These are phyloP conservation scores for Plemyria rubiginata DNA, from an alignment of 2,888 invertebrate species.

Conservation along the genomic window DNA sequence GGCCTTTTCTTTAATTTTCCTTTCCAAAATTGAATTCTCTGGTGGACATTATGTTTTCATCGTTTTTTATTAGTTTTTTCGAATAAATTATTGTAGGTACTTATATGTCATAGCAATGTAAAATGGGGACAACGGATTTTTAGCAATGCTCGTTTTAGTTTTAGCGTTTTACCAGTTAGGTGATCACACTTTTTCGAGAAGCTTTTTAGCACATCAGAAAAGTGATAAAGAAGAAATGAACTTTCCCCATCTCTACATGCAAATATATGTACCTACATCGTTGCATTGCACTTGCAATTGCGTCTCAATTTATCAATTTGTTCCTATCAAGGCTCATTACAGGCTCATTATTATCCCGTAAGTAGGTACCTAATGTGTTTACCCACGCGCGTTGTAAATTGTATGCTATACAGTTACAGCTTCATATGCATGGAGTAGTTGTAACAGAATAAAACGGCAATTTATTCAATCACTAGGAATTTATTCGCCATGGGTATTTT, in stretches of 20 bases:
- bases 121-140: too few relatives aligned
- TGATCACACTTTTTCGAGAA: too few relatives aligned
- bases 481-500: neutral
- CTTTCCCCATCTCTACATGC: neutral
- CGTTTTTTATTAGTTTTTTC: too few relatives aligned
- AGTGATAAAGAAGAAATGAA: neutral
- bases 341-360: conserved; percentile 17
- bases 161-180: too few relatives aligned
- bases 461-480: conserved; percentile 4
- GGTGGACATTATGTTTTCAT: too few relatives aligned
- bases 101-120: too few relatives aligned
- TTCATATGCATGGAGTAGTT: neutral
- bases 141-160: too few relatives aligned
- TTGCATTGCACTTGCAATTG: conserved; percentile 4
- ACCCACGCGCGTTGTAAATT: conserved; percentile 22
- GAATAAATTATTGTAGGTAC: too few relatives aligned
- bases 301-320: conserved; percentile 32
- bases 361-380: conserved; percentile 19
- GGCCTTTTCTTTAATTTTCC: too few relatives aligned
- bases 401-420: conserved; percentile 9
- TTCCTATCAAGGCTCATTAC: conserved; percentile 22
- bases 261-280: too few relatives aligned
- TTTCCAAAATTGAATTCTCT: too few relatives aligned
- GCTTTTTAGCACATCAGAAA: too few relatives aligned
- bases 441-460: neutral